phyloP scores from a whole-genome alignment of 2,797 vertebrate species.

The Poecilia picta region DNA sequence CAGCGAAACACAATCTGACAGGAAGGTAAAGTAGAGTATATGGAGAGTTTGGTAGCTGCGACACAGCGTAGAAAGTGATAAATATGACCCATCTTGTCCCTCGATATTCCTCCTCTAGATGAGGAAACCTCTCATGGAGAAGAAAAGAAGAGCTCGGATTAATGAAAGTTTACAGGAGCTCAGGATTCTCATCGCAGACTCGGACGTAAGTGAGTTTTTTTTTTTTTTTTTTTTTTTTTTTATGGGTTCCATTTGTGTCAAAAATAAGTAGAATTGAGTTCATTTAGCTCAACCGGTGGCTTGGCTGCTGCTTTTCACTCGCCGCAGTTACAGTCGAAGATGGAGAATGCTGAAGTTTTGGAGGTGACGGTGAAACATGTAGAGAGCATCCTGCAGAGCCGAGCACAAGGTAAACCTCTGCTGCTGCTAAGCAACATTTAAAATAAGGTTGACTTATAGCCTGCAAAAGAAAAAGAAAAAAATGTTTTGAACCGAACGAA shows the following conservation, averaged over 20 bases:
- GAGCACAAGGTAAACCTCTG: conserved; percentile 81
- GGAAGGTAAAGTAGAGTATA: conserved; percentile 87
- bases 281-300: background rate
- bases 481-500: background rate
- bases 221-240: no score
- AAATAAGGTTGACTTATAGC: background rate
- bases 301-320: conserved; percentile 1
- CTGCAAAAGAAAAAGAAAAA: background rate
- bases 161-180: conserved; percentile 94
- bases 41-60: background rate
- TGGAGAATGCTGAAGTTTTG: conserved; percentile 95
- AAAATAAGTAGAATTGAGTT: background rate
- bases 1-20: conserved; percentile 72
- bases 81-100: background rate
- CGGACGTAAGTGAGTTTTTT: conserved; percentile 80
- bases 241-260: no score
- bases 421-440: background rate
- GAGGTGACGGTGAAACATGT: conserved; percentile 93
- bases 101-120: conserved; percentile 71
- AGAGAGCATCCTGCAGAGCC: conserved; percentile 84
- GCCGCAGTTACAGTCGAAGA: conserved; percentile 84
- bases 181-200: conserved; percentile 83
- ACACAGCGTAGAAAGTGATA: background rate
- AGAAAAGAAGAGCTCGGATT: conserved; percentile 91
- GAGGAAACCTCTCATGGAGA: conserved; percentile 93